Conservation (phyloP, 2,113 vertebrate species). For the Centropristis striata region DNA sequence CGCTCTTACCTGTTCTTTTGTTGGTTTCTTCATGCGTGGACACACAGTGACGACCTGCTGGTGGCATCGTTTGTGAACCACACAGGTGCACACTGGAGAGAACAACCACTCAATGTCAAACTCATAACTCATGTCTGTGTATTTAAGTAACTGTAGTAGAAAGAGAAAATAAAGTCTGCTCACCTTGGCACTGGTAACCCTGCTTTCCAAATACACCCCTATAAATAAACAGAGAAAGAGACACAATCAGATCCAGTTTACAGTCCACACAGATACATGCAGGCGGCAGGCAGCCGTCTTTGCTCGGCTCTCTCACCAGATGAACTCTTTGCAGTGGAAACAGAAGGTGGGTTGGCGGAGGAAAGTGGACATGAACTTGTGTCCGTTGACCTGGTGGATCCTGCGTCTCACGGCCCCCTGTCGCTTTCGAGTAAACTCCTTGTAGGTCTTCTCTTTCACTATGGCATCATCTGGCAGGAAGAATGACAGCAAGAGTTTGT, state of each 20-base stretch:
- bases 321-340: conserved; percentile 97
- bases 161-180: conserved; percentile 31
- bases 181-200: conserved; percentile 98
- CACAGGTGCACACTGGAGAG: conserved; percentile 93
- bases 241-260: conserved; percentile 31
- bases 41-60: conserved; percentile 95
- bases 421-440: conserved; percentile 92
- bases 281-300: neutral
- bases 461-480: conserved; percentile 71
- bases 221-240: conserved; percentile 72
- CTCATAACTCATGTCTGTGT: neutral
- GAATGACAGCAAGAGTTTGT: neutral
- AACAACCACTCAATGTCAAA: neutral
- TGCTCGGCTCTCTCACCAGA: conserved; percentile 88
- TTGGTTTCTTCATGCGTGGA: conserved; percentile 93
- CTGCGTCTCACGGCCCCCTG: conserved; percentile 92
- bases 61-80: conserved; percentile 98
- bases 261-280: neutral
- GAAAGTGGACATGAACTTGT: conserved; percentile 99
- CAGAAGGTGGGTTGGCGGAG: conserved; percentile 98
- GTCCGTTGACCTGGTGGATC: conserved; percentile 97
- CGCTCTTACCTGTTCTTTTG: conserved; percentile 85
- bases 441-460: conserved; percentile 84
- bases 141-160: neutral
- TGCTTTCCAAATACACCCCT: conserved; percentile 99